phyloP scores from a whole-genome alignment of 2,113 vertebrate species.

The Elgaria multicarinata region DNA sequence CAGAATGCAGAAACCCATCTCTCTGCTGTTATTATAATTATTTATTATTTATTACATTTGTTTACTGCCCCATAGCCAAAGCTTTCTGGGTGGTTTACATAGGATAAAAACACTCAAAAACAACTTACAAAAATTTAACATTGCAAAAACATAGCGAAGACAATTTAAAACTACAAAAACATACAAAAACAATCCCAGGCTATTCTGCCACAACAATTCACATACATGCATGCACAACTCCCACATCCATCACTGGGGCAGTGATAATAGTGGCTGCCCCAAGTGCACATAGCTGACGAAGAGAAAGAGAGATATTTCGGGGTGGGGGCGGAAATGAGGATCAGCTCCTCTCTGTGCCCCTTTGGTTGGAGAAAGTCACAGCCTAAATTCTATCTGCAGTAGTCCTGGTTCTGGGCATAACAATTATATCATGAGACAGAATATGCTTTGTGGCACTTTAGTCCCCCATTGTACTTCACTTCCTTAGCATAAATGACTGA shows the following conservation, averaged over 20 bases:
- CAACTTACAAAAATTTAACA: no score
- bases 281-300: neutral
- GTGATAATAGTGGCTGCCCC: neutral
- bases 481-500: neutral
- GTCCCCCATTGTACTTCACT: neutral
- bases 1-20: neutral
- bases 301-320: slow-evolving; percentile 10
- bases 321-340: neutral
- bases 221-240: neutral
- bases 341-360: neutral
- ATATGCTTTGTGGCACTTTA: neutral
- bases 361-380: neutral
- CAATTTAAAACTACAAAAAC: no score
- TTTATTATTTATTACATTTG: no score
- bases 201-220: neutral
- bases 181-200: no score
- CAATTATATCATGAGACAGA: neutral
- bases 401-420: neutral
- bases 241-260: neutral
- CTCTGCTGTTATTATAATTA: no score
- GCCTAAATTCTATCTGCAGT: neutral
- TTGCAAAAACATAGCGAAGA: no score
- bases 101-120: no score
- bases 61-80: no score
- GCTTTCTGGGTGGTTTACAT: no score